These are phyloP conservation scores for Xanthostigma xanthostigma DNA, from an alignment of 2,888 invertebrate genomes.

Conservation along the genomic window DNA sequence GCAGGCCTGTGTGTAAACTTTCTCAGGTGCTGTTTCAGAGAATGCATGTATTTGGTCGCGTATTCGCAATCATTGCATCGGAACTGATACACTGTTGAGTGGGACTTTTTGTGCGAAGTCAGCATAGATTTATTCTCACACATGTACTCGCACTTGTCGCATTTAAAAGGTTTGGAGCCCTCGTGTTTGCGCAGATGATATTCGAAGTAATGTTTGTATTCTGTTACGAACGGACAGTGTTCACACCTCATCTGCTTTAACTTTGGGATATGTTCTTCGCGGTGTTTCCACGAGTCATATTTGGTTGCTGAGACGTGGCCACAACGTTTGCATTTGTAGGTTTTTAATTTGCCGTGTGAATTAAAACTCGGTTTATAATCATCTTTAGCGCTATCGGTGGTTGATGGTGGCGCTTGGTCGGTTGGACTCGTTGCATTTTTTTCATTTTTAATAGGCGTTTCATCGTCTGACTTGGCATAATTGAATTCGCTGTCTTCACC, in stretches of 20 bases:
- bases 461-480: slow-evolving; percentile 25
- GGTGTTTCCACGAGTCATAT: slow-evolving; percentile 87
- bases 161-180: slow-evolving; percentile 91
- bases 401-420: no score
- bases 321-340: slow-evolving; percentile 87
- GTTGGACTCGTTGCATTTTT: no score
- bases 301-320: slow-evolving; percentile 73
- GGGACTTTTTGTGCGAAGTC: slow-evolving; percentile 94
- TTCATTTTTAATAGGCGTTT: slow-evolving; percentile 37
- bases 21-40: slow-evolving; percentile 83
- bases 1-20: slow-evolving; percentile 86
- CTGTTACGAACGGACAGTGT: slow-evolving; percentile 93
- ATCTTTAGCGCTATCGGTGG: no score
- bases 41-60: slow-evolving; percentile 96
- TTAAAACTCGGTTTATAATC: slow-evolving; percentile 40
- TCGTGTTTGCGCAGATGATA: slow-evolving; percentile 92
- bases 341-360: slow-evolving; percentile 72
- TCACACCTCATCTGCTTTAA: slow-evolving; percentile 85
- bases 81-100: slow-evolving; percentile 84
- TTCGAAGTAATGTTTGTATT: slow-evolving; percentile 96
- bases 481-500: slow-evolving; percentile 35
- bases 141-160: slow-evolving; percentile 72
- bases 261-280: slow-evolving; percentile 76
- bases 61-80: slow-evolving; percentile 88
- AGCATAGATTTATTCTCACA: slow-evolving; percentile 99